Evolutionary conservation across 2,888 invertebrate species (phyloP).

Genomic region (Ormyrus labotus): DNA sequence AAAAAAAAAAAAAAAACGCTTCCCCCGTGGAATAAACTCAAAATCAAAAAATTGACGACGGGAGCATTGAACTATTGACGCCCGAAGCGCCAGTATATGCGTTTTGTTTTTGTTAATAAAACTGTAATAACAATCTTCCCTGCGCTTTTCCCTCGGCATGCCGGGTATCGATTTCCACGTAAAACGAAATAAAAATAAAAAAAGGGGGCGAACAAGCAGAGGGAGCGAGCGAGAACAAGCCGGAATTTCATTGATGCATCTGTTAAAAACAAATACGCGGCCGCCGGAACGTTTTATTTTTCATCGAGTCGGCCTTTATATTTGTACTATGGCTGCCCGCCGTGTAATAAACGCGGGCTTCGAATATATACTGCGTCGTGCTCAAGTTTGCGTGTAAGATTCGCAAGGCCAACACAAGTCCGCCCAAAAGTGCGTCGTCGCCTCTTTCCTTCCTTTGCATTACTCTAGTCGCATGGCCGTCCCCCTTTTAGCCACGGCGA

Average conservation of each 20-base stretch:
- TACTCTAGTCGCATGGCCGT: not conserved
- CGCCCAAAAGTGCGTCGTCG: conserved; percentile 15
- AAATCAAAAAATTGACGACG: no score
- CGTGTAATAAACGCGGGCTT: conserved; percentile 30
- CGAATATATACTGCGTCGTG: conserved; percentile 1
- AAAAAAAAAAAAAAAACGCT: no score
- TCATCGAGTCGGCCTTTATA: conserved; percentile 15
- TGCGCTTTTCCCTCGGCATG: not conserved
- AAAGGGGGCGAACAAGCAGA: not conserved
- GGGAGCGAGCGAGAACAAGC: conserved; percentile 16
- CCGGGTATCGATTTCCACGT: conserved; percentile 8
- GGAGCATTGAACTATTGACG: not conserved
- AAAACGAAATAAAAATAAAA: conserved; percentile 11
- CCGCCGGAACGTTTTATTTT: conserved; percentile 28
- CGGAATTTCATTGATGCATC: conserved; percentile 38
- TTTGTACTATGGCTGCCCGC: conserved; percentile 18
- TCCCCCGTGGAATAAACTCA: no score
- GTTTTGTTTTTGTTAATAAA: conserved; percentile 27
- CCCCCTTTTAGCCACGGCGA: conserved; percentile 19
- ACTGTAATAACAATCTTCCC: conserved; percentile 29
- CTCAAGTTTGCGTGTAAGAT: conserved; percentile 51
- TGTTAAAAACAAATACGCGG: conserved; percentile 37
- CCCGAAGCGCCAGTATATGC: not conserved
- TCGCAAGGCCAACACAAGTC: conserved; percentile 27
- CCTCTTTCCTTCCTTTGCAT: not conserved